phyloP scores from a whole-genome alignment of 2,113 vertebrate species.

The Rutilus rutilus region DNA sequence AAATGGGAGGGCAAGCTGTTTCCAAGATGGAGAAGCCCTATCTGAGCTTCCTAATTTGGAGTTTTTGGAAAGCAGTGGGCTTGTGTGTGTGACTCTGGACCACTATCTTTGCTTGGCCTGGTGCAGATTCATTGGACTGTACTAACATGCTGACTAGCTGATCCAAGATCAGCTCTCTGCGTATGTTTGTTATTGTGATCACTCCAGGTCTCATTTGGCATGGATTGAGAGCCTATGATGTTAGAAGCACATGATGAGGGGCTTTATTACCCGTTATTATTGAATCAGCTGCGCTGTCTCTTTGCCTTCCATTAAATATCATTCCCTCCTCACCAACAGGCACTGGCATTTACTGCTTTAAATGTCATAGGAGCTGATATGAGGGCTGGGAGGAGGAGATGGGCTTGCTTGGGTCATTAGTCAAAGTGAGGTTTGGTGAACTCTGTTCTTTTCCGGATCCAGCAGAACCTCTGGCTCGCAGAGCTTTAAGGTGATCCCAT shows the following conservation, averaged over 20 bases:
- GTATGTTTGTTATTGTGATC: slow-evolving; percentile 49
- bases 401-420: slow-evolving; percentile 55
- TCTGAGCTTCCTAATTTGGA: slow-evolving; percentile 58
- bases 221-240: slow-evolving; percentile 37
- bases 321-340: slow-evolving; percentile 63
- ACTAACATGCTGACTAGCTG: slow-evolving; percentile 23
- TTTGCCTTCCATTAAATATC: slow-evolving; percentile 64
- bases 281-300: slow-evolving; percentile 62
- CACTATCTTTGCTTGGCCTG: slow-evolving; percentile 14
- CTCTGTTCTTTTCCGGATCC: slow-evolving; percentile 18
- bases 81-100: background rate
- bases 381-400: slow-evolving; percentile 60
- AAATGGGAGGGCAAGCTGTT: slow-evolving; percentile 45
- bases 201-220: slow-evolving; percentile 50
- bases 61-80: background rate
- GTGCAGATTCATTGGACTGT: slow-evolving; percentile 30
- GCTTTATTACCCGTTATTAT: slow-evolving; percentile 58
- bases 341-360: slow-evolving; percentile 67
- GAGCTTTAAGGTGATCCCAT: slow-evolving; percentile 11
- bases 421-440: slow-evolving; percentile 52
- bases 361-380: slow-evolving; percentile 71
- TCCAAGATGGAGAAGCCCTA: slow-evolving; percentile 58
- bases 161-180: slow-evolving; percentile 47
- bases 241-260: slow-evolving; percentile 50
- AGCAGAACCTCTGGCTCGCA: slow-evolving; percentile 26